Base-by-base conservation (phyloP, 2,113 vertebrate genomes). In the Anas platyrhynchos region DNA sequence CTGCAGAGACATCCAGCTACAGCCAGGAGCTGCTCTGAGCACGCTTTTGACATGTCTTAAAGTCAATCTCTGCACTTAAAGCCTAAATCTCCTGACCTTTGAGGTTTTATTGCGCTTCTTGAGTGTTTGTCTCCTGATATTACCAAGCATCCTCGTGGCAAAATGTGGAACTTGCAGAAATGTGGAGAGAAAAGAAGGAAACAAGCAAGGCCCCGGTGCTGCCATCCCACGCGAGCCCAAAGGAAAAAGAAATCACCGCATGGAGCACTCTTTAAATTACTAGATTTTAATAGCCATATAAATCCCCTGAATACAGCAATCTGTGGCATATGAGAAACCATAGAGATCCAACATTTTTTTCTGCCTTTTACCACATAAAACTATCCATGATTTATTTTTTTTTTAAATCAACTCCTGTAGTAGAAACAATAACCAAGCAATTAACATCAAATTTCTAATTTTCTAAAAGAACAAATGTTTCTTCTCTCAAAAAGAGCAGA, bases 271-370 rank as follows among this genome's bases (percentile, higher is more conserved):
- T 77, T 95, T 95, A 89, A 91, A 91, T 87, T 80, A 87, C 91
- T 96, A 87, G 21, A 83, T 90, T 97, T 97, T 97, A 97, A 97
- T 96, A 95, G 88, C 74, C 90, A 93, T 94, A 96, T 59, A 94
- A 93, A 92, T 90, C 84, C 71, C 87, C 74, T 91, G 65, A 15
- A 21, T 90, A 97, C 83, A 97, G 78, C 93, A 94, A 71, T 84
- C 83, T 88, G 87, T 79, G 82, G 63, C 73, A 56, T 73, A 69
- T 38, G 88, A 93, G 89, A 95, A 96, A 93, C 85, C 92, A 72
- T 18, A 92, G 91, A 93, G 48, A 92, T 56, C 23, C 9, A 92
- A 78, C 69, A 73, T 72, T 6, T 41, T 84, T 67, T 83, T 84
- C 71, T 67, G 75, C 13, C 59, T 96, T 93, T 91, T 71, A 78